These are phyloP conservation scores for Panonychus citri DNA, from an alignment of 1,140 invertebrate species.

Conservation along the genomic window DNA sequence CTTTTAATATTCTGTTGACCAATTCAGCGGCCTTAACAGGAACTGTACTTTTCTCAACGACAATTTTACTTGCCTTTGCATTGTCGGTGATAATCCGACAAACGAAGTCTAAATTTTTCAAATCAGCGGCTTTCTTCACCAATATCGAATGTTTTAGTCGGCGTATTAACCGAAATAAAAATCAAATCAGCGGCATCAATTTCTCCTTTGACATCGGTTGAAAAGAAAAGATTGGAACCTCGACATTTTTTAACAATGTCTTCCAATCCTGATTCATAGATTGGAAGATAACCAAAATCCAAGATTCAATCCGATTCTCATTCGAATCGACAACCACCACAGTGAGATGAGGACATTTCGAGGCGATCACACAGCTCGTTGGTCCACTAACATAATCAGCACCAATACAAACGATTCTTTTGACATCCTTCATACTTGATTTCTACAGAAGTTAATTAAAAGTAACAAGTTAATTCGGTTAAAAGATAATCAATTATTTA, in stretches of 20 bases:
- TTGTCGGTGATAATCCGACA: conserved; percentile 63
- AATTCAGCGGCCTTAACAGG: conserved; percentile 92
- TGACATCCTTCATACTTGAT: conserved; percentile 22
- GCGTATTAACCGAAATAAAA: conserved; percentile 99
- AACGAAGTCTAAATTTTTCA: conserved; percentile 92
- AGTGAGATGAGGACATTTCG: conserved; percentile 79
- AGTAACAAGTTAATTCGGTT: too few relatives aligned
- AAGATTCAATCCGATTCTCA: conserved; percentile 68
- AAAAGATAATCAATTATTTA: too few relatives aligned
- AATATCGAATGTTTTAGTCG: conserved; percentile 88
- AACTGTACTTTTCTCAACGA: conserved; percentile 98
- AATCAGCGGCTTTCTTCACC: conserved; percentile 89
- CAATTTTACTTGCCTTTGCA: conserved; percentile 73
- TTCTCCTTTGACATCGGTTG: conserved; percentile 62
- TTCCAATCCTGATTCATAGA: conserved; percentile 89
- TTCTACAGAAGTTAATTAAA: too few relatives aligned
- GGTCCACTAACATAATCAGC: conserved; percentile 98
- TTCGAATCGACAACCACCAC: conserved; percentile 92
- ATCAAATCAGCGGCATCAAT: conserved; percentile 91
- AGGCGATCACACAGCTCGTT: conserved; percentile 86
- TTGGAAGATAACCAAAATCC: conserved; percentile 90
- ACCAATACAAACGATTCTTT: conserved; percentile 85
- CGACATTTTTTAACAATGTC: conserved; percentile 70
- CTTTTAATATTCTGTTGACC: conserved; percentile 75
- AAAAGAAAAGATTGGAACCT: conserved; percentile 80